Conservation (phyloP, 2,888 invertebrate genomes). For the Unio delphinus region DNA sequence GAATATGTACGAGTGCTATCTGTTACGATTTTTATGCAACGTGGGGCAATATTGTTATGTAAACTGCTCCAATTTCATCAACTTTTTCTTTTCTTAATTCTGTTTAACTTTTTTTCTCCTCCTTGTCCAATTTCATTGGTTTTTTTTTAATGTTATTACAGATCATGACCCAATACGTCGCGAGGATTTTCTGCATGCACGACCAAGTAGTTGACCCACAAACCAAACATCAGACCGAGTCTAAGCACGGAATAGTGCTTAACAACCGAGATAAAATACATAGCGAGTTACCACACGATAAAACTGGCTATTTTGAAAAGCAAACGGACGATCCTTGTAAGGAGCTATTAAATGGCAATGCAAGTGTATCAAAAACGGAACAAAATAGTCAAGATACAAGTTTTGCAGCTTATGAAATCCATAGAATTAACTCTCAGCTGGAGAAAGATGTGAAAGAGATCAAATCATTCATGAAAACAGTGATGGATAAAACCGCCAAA, state of each 20-base stretch:
- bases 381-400: constrained; percentile 3
- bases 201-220: constrained; percentile 39
- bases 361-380: constrained; percentile 3
- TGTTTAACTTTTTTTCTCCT: neutral
- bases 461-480: constrained; percentile 46
- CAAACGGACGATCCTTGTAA: constrained; percentile 43
- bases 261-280: constrained; percentile 38
- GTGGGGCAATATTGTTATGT: neutral
- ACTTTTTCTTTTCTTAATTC: neutral
- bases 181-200: constrained; percentile 64
- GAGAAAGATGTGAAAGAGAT: constrained; percentile 66
- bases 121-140: neutral
- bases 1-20: too few species aligned
- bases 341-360: constrained; percentile 7
- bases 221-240: constrained; percentile 15
- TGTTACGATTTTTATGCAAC: too few species aligned
- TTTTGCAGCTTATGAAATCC: constrained; percentile 1
- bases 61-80: neutral
- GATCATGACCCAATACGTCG: constrained; percentile 65
- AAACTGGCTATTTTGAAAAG: constrained; percentile 51
- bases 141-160: constrained; percentile 25
- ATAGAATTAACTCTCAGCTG: constrained; percentile 22
- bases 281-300: constrained; percentile 48
- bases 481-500: constrained; percentile 56
- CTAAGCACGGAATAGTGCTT: constrained; percentile 15